phyloP scores from a whole-genome alignment of 2,797 vertebrate species.

The Myripristis murdjan region DNA sequence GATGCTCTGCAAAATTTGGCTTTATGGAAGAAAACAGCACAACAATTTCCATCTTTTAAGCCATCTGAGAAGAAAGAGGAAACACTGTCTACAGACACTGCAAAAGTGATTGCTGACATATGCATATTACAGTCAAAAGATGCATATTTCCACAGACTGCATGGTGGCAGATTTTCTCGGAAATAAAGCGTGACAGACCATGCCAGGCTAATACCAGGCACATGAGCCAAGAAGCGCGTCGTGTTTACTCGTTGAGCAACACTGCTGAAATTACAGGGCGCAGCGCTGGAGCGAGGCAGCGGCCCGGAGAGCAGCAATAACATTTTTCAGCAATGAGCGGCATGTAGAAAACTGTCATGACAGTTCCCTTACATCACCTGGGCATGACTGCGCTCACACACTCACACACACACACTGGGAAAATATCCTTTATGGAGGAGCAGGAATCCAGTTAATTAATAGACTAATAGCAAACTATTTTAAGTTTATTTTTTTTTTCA shows the following conservation, averaged over 20 bases:
- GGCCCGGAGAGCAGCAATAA: constrained; percentile 33
- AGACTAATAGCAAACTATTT: no score
- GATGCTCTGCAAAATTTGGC: not conserved
- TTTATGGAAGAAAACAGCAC: not conserved
- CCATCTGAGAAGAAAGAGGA: no score
- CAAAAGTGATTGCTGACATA: no score
- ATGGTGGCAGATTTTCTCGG: no score
- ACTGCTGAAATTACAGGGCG: constrained; percentile 66
- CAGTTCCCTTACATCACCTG: constrained; percentile 32
- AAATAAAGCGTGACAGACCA: no score
- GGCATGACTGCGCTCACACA: not conserved
- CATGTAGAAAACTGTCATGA: constrained; percentile 51
- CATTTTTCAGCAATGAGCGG: constrained; percentile 62
- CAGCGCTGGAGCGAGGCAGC: constrained; percentile 22
- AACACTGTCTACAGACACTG: no score
- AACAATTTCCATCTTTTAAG: not conserved
- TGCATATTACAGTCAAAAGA: no score
- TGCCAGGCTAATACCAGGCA: constrained; percentile 5
- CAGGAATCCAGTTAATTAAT: not conserved
- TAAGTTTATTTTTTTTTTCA: no score
- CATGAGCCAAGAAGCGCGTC: not conserved
- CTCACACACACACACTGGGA: not conserved
- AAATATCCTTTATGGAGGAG: no score
- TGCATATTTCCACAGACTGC: no score
- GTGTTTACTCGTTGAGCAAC: constrained; percentile 60